Evolutionary conservation across 64 coral and sea anemone genomes (phyloP), one percentile per base, ranked within the genome.

Genomic region (Acropora yongei): DNA sequence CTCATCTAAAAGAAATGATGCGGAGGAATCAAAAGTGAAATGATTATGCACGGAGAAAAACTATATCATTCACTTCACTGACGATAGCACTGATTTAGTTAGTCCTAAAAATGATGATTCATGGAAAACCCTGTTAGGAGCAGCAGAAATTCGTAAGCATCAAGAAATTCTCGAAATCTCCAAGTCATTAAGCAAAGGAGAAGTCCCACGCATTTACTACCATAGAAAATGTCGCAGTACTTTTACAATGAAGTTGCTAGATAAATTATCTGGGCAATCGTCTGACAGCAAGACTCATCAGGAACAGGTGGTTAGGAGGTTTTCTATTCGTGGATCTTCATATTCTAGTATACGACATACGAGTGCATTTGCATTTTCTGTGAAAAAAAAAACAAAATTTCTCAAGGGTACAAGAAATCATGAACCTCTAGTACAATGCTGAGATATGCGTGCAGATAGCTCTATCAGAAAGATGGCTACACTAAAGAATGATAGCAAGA

Each of bases 81-180:
- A 89, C 13, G 74, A 89, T 66, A 53, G 65, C 49, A 77, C 87
- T 66, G 87, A 58, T 76, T 67, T 89, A 77, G 87, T 78, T 51
- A 8, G 19, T 77, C 87, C 87, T 49, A 89, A 78, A 78, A 74
- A 89, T 65, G 72, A 60, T 60, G 75, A 89, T 41, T 89, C 74
- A 49, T 78, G 87, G 87, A 89, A 89, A 88, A 89, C 87, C 48
- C 87, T 89, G 72, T 51, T 89, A 76, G 55, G 75, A 78, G 87
- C 87, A 89, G 87, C 87, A 57, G 60, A 58, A 40, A 89, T 53
- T 89, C 63, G 44, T 30, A 88, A 88, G 1, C 51, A 83, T 58
- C 49, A 83, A 57, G 46, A 48, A 58, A 41, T 83, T 53, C 51
- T 83, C 9, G 79, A 82, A 40, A 55, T 60, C 43, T 45, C 79